Evolutionary conservation across 2,888 invertebrate species (phyloP).

Genomic region (Acanthosepion pharaonis): DNA sequence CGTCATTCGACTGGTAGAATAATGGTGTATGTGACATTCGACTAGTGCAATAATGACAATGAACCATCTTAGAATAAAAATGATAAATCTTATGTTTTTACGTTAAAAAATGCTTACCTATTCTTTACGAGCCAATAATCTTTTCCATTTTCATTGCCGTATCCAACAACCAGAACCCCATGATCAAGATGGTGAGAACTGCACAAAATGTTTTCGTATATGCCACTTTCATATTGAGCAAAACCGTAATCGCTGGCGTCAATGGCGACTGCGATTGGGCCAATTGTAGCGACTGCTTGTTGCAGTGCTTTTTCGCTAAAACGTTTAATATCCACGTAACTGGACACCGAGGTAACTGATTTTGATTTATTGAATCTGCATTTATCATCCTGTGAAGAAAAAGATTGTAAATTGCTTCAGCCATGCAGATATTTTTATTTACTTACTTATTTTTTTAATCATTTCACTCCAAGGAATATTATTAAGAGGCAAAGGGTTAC

Average conservation of each 20-base stretch:
- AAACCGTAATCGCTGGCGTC: constrained; percentile 83
- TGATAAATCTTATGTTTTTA: too few species aligned
- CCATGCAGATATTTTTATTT: neutral
- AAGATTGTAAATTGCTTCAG: neutral
- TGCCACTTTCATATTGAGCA: constrained; percentile 56
- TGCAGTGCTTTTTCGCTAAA: constrained; percentile 53
- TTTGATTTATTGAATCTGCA: constrained; percentile 57
- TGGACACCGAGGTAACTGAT: constrained; percentile 58
- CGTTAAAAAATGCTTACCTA: constrained; percentile 55
- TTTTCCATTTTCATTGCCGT: constrained; percentile 56
- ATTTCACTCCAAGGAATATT: too few species aligned
- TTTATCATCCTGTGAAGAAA: constrained; percentile 66
- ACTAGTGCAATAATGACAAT: too few species aligned
- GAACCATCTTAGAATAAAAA: too few species aligned
- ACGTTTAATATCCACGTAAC: constrained; percentile 56
- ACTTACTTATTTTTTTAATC: neutral
- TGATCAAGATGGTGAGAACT: constrained; percentile 57
- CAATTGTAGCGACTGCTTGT: constrained; percentile 57
- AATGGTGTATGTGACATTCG: too few species aligned
- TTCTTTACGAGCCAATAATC: constrained; percentile 68
- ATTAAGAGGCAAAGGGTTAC: too few species aligned
- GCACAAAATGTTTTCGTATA: constrained; percentile 57
- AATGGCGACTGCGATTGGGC: constrained; percentile 87
- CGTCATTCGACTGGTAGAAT: too few species aligned
- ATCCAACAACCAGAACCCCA: constrained; percentile 61